Evolutionary conservation across 2,113 vertebrate species (phyloP).

Genomic region (Numida meleagris): DNA sequence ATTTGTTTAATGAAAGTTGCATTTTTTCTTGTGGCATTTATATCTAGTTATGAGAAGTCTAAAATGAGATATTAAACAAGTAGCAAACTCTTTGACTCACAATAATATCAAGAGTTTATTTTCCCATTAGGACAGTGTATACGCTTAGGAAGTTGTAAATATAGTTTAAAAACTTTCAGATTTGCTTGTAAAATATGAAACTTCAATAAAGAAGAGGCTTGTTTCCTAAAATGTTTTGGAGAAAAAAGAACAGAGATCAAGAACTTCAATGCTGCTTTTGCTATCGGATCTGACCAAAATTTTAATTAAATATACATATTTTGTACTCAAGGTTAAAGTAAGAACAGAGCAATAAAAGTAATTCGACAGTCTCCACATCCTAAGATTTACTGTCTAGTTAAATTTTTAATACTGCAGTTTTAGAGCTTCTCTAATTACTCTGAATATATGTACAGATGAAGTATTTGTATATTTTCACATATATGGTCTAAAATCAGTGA

Average conservation of each 20-base stretch:
- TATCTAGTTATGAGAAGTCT: constrained; percentile 24
- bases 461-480: constrained; percentile 71
- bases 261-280: neutral
- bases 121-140: neutral
- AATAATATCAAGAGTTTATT: neutral
- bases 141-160: neutral
- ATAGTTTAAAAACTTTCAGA: neutral
- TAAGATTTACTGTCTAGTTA: constrained; percentile 79
- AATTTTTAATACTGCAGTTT: constrained; percentile 75
- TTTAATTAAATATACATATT: constrained; percentile 63
- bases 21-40: constrained; percentile 52
- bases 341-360: constrained; percentile 65
- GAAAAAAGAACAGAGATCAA: constrained; percentile 28
- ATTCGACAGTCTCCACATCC: constrained; percentile 62
- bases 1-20: constrained; percentile 40
- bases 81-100: neutral
- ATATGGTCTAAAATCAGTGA: constrained; percentile 45
- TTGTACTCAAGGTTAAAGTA: constrained; percentile 68
- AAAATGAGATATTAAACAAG: neutral
- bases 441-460: constrained; percentile 72
- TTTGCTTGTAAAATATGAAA: constrained; percentile 37
- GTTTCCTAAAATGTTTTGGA: constrained; percentile 19
- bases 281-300: constrained; percentile 25
- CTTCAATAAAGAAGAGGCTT: neutral
- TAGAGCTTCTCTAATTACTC: constrained; percentile 67